These are phyloP conservation scores for Eupithecia subumbrata DNA, from an alignment of 2,888 invertebrate species.

Conservation along the genomic window DNA sequence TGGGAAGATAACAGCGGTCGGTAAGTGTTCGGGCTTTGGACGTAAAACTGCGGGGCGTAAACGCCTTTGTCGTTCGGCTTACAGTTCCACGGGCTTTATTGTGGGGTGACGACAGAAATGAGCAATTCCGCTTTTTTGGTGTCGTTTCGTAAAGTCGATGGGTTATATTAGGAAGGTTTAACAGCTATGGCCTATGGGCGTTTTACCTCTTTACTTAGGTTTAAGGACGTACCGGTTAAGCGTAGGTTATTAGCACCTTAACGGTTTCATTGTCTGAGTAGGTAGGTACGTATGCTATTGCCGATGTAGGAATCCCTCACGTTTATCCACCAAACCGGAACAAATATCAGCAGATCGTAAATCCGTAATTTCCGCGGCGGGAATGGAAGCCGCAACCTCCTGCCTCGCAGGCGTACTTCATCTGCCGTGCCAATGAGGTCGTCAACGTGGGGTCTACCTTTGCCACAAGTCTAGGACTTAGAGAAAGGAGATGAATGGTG, in stretches of 20 bases:
- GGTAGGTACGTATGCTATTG: background rate
- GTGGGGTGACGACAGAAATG: conserved; percentile 25
- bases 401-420: background rate
- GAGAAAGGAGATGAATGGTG: no score
- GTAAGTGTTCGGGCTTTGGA: conserved; percentile 70
- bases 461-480: no score
- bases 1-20: conserved; percentile 74
- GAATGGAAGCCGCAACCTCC: background rate
- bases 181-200: background rate
- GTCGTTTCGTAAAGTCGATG: conserved; percentile 13
- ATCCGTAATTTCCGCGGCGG: background rate
- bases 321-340: background rate
- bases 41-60: conserved; percentile 58
- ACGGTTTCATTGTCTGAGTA: background rate
- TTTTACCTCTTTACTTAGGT: background rate
- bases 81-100: conserved; percentile 27
- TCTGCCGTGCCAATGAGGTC: no score
- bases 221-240: background rate
- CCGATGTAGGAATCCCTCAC: background rate
- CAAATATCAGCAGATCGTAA: background rate
- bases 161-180: conserved; percentile 8
- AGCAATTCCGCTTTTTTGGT: conserved; percentile 14
- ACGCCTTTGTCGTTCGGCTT: conserved; percentile 41
- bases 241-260: background rate
- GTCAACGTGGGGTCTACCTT: no score